Conservation (phyloP, 2,113 vertebrate species). For the Zapornia atra region DNA sequence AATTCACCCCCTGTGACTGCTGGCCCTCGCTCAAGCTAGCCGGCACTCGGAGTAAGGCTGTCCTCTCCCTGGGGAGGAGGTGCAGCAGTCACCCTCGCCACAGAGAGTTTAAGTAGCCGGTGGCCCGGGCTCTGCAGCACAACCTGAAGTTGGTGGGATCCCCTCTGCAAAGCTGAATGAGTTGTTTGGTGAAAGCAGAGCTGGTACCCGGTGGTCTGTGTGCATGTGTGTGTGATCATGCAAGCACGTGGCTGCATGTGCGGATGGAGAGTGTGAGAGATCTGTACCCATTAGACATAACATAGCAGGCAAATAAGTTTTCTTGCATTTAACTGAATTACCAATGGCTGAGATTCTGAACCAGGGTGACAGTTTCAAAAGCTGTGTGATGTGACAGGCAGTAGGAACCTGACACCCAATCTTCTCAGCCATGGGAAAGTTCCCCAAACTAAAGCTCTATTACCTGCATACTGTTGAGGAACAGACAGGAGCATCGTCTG, state of each 20-base stretch:
- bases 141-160: neutral
- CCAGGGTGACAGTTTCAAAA: neutral
- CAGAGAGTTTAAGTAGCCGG: rapidly evolving
- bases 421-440: neutral
- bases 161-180: neutral
- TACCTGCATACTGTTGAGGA: neutral
- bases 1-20: neutral
- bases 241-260: neutral
- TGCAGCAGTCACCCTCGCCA: rapidly evolving
- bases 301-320: neutral
- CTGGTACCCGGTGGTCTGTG: no score
- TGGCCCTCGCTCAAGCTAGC: neutral
- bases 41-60: rapidly evolving
- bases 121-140: neutral
- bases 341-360: neutral
- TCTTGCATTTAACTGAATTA: neutral
- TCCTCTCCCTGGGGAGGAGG: rapidly evolving
- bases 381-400: neutral
- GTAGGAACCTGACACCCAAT: neutral
- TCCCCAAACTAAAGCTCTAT: neutral
- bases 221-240: rapidly evolving
- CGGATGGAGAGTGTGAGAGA: neutral
- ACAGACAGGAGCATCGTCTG: rapidly evolving
- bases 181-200: neutral
- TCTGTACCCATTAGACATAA: neutral